Evolutionary conservation across 2,888 invertebrate species (phyloP).

Genomic region (Boloria euphrosyne): DNA sequence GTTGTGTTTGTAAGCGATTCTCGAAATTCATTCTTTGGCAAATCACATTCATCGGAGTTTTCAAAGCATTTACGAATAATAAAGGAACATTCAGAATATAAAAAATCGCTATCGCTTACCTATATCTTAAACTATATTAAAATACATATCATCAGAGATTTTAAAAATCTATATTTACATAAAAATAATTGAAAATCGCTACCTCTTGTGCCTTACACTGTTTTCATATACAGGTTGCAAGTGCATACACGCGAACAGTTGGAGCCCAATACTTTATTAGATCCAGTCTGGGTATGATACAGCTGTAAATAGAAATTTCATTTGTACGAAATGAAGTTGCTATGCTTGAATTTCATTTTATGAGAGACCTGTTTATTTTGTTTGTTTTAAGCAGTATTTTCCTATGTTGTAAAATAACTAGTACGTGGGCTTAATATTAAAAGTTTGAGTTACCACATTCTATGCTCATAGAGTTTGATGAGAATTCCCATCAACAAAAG

Average conservation of each 20-base stretch:
- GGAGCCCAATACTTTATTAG: slow-evolving; percentile 44
- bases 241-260: slow-evolving; percentile 38
- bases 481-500: too few relatives aligned
- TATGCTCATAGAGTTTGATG: too few relatives aligned
- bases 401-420: neutral
- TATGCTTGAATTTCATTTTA: slow-evolving; percentile 25
- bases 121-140: too few relatives aligned
- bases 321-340: slow-evolving; percentile 34
- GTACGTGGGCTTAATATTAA: too few relatives aligned
- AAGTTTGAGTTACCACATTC: too few relatives aligned
- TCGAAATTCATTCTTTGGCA: too few relatives aligned
- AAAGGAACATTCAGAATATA: neutral
- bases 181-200: slow-evolving; percentile 11
- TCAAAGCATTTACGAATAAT: too few relatives aligned
- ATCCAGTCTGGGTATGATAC: slow-evolving; percentile 43
- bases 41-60: too few relatives aligned
- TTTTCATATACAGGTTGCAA: neutral
- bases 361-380: slow-evolving; percentile 7
- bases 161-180: neutral
- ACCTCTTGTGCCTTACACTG: neutral
- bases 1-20: too few relatives aligned
- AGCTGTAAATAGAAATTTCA: slow-evolving; percentile 42
- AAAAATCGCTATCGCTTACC: too few relatives aligned
- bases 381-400: neutral
- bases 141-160: too few relatives aligned